phyloP scores from a whole-genome alignment of 2,113 vertebrate genomes.

The Phocoena sinus region DNA sequence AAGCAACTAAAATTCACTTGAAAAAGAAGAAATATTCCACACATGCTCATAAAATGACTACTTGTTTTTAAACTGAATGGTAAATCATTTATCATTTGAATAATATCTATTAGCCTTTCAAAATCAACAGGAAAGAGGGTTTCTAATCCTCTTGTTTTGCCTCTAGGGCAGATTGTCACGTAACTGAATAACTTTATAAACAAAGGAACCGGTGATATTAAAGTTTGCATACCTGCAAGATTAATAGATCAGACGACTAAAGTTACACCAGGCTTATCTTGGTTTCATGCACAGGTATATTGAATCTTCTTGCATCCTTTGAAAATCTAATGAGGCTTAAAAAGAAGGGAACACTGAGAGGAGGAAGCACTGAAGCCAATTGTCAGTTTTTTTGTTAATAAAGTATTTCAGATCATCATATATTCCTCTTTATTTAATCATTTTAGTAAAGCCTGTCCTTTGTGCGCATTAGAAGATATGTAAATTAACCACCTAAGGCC shows the following conservation, averaged over 20 bases:
- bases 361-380: not conserved
- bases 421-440: not conserved
- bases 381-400: not conserved
- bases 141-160: not conserved
- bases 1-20: not conserved
- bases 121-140: constrained; percentile 5
- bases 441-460: not conserved
- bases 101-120: constrained; percentile 9
- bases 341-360: not conserved
- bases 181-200: not conserved
- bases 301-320: not conserved
- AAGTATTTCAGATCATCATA: not conserved
- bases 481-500: not conserved
- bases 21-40: constrained; percentile 38
- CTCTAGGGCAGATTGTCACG: not conserved
- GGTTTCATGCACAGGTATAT: not conserved
- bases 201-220: not conserved
- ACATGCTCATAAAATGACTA: constrained; percentile 49
- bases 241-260: not conserved
- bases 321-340: not conserved
- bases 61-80: constrained; percentile 53
- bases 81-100: constrained; percentile 51
- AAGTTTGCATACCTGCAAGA: not conserved
- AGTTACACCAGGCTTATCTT: not conserved
- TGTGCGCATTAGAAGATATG: not conserved